Base-by-base conservation (phyloP, 2,113 vertebrate species). In the Carettochelys insculpta region DNA sequence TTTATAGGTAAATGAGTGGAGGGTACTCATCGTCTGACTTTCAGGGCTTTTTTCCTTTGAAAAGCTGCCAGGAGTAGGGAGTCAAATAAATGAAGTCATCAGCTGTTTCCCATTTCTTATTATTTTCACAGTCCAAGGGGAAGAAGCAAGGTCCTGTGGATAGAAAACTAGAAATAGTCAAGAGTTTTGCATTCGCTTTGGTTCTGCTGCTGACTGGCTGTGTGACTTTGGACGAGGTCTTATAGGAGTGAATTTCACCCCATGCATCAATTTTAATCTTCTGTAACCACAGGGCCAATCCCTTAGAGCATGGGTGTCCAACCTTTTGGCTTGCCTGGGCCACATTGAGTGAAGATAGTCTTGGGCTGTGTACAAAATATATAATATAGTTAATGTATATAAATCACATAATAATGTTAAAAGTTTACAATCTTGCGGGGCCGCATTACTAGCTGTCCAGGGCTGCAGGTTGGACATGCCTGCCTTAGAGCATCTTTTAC, bases 101-200 rank as follows among this genome's bases (percentile, higher is more conserved):
- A 45, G 38, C 14, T 52, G 73, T 84, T 34, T 91, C 3, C 25
- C 71, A 17, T 24, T 86, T 73, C 6, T 5, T 75, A 1, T n/a
- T n/a, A 34, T 27, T 54, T 11, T 27, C 31, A 58, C 75, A 24
- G 34, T 68, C 29, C 81, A 47, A 94, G 79, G 85, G 93, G 9
- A 96, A 43, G 91, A 94, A 73, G 86, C 88, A 91, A 88, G 43
- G 41, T 43, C 90, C 88, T 91, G 77, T 58, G 85, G 9, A 10
- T 29, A 91, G 45, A 11, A 31, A 92, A 14, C 10, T 48, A 38
- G 85, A 85, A 80, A 41, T 48, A 14, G 50, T 77, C n/a, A 65
- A 20, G 25, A 85, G 77, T 22, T 19, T 6, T 77, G 53, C 31
- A 5, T 45, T 80, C 29, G 20, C 93, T 38, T 38, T 80, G 51